Evolutionary conservation across 2,113 vertebrate species (phyloP).

Genomic region (Rana temporaria): DNA sequence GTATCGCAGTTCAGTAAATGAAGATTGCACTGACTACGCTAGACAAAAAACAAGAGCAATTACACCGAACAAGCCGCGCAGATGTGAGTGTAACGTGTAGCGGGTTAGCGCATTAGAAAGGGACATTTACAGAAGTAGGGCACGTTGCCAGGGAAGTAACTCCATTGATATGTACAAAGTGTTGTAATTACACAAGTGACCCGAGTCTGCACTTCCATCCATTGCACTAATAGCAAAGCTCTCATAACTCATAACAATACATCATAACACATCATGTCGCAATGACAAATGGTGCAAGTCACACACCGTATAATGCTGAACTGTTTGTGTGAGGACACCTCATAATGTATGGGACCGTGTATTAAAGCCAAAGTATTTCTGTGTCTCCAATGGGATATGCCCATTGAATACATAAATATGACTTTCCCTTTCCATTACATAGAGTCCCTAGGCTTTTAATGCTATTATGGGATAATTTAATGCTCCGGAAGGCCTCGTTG

Average conservation of each 20-base stretch:
- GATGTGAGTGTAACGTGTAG: no score
- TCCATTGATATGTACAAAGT: conserved; percentile 42
- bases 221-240: conserved; percentile 36
- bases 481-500: not conserved
- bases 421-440: not conserved
- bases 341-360: not conserved
- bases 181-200: conserved; percentile 49
- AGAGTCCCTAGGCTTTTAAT: not conserved
- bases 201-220: not conserved
- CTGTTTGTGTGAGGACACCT: conserved; percentile 8
- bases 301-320: not conserved
- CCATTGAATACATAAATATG: not conserved
- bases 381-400: not conserved
- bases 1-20: no score
- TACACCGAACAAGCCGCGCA: no score
- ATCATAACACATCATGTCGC: conserved; percentile 49
- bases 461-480: not conserved
- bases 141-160: not conserved
- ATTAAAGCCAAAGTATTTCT: conserved; percentile 7
- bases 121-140: not conserved
- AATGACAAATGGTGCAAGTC: conserved; percentile 46
- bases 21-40: no score
- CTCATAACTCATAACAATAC: conserved; percentile 18
- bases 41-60: no score
- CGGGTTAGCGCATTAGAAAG: not conserved